Base-by-base conservation (phyloP, 1,140 invertebrate species). In the Bathynomus jamesi region DNA sequence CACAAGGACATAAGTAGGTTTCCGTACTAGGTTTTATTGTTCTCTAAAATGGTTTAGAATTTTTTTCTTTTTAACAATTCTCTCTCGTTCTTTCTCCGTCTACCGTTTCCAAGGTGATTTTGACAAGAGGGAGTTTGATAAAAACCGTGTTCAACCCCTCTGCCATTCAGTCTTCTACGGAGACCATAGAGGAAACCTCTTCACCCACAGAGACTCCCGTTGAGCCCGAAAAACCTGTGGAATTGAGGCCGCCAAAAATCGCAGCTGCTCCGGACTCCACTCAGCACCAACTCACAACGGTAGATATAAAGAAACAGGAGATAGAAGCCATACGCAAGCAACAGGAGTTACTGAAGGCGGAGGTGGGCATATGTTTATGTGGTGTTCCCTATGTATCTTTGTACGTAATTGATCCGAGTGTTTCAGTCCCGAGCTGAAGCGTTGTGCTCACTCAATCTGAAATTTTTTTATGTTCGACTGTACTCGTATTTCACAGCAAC, bases 311-410 rank as follows among this genome's bases (percentile, higher is more conserved):
- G 61, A 74, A 70, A 21, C 74, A 87, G 65, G 86, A 85, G 13
- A 80, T 83, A 11, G 84, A 83, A 73, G 84, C 85, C 3, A 87
- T 88, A 46, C 87, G 87, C 74, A 89, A 88, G 69, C 78, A 84
- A 27, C 87, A 88, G 74, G 87, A 88, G 75, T 83, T 88, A 69
- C 78, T 88, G 28, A 86, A 85, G 0, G 84, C 85, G 4, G 86
- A 88, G 77, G 87, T 88, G 78, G 17, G 80, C 79, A 72, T 28
- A 46, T 40, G 40, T n/a, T n/a, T n/a, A n/a, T n/a, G n/a, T n/a
- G n/a, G n/a, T n/a, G n/a, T n/a, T n/a, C n/a, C n/a, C n/a, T n/a
- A n/a, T n/a, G n/a, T n/a, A n/a, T n/a, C n/a, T n/a, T n/a, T n/a
- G n/a, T n/a, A n/a, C n/a, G n/a, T n/a, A n/a, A n/a, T n/a, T n/a